phyloP scores from a whole-genome alignment of 2,888 invertebrate genomes.

The Syritta pipiens region DNA sequence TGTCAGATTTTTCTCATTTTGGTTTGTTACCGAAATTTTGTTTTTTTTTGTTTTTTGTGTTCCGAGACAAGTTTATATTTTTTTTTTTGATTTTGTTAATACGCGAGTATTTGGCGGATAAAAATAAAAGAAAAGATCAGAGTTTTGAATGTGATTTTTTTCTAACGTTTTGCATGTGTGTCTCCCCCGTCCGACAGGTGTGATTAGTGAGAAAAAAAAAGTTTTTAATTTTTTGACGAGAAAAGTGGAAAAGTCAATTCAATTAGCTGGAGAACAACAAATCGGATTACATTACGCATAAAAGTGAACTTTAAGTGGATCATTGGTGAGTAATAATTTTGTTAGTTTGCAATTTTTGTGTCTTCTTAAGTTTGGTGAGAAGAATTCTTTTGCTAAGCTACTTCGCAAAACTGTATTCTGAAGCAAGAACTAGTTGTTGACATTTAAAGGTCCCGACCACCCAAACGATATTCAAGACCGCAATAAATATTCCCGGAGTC shows the following conservation, averaged over 20 bases:
- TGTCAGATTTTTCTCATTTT: neutral
- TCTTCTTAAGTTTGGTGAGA: neutral
- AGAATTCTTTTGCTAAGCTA: too few species aligned
- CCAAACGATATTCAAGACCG: too few species aligned
- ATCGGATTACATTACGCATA: constrained; percentile 36
- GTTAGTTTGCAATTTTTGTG: neutral
- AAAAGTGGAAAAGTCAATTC: constrained; percentile 12
- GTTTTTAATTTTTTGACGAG: too few species aligned
- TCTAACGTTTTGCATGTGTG: too few species aligned
- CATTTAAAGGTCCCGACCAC: too few species aligned
- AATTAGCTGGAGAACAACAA: constrained; percentile 5
- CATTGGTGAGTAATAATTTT: constrained; percentile 27
- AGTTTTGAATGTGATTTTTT: constrained; percentile 4
- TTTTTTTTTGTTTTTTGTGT: neutral
- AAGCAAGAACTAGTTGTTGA: too few species aligned
- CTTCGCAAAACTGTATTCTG: too few species aligned
- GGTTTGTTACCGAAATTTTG: neutral
- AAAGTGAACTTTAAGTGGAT: constrained; percentile 26
- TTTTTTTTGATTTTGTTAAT: too few species aligned
- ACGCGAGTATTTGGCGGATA: constrained; percentile 33
- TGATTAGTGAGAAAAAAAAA: too few species aligned
- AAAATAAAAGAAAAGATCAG: neutral
- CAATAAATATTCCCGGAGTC: too few species aligned
- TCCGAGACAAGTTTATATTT: constrained; percentile 9
- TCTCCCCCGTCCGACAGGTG: too few species aligned